Conservation (phyloP, 2,888 invertebrate species). For the Caenorhabditis becei region DNA sequence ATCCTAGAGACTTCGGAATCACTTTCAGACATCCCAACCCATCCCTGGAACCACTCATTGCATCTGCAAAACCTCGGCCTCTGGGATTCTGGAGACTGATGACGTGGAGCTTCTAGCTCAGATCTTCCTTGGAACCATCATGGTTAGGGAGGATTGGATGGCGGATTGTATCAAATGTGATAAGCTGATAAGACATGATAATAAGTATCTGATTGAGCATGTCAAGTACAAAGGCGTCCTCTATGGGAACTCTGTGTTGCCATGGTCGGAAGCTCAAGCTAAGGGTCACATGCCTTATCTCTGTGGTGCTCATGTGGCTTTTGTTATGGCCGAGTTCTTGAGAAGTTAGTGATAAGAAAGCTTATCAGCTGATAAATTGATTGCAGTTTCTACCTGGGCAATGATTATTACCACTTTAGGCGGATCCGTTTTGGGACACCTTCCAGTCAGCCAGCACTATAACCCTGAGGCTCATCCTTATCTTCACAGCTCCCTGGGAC, state of each 20-base stretch:
- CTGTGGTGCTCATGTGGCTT: background rate
- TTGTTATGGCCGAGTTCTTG: background rate
- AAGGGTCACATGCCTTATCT: background rate
- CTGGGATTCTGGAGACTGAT: background rate
- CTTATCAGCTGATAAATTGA: background rate
- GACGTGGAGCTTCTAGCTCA: background rate
- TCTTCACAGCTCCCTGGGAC: conserved; percentile 19
- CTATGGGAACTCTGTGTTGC: background rate
- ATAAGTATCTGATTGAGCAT: background rate
- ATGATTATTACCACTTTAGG: background rate
- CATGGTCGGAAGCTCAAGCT: background rate
- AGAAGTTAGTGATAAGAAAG: background rate
- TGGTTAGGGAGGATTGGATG: conserved; percentile 2
- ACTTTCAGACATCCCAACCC: conserved; percentile 6
- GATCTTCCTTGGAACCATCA: conserved; percentile 8
- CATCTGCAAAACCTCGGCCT: background rate
- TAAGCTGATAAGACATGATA: background rate
- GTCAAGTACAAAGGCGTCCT: background rate
- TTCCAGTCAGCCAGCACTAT: conserved; percentile 20
- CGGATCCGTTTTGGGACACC: conserved; percentile 10
- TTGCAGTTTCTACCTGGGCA: background rate
- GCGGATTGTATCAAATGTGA: background rate
- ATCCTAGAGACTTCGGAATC: no score
- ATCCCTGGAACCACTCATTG: background rate
- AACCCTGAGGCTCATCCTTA: conserved; percentile 25